Conservation (phyloP, 2,888 invertebrate genomes). For the Brachycybe producta region DNA sequence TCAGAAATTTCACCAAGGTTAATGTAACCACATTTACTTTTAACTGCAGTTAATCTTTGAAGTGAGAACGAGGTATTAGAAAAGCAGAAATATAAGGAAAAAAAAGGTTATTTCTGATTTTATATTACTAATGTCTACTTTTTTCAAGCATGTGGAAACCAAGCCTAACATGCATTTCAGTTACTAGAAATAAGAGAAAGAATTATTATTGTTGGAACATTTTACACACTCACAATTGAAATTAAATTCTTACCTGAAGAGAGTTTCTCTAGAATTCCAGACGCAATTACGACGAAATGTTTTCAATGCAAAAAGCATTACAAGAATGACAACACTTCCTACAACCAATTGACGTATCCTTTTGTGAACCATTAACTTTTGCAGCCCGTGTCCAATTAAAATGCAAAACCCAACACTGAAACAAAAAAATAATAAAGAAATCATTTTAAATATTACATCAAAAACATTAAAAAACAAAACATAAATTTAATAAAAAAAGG, state of each 20-base stretch:
- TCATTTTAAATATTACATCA: not conserved
- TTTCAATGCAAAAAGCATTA: constrained; percentile 50
- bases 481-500: constrained; percentile 4
- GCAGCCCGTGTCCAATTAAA: constrained; percentile 57
- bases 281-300: constrained; percentile 57
- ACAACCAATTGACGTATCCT: constrained; percentile 7
- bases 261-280: constrained; percentile 62
- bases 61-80: no score
- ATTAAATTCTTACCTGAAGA: constrained; percentile 51
- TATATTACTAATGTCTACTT: no score
- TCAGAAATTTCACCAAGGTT: no score
- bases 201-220: no score
- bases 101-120: no score
- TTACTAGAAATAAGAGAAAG: no score
- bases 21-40: no score
- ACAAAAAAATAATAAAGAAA: constrained; percentile 16
- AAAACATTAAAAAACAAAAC: not conserved
- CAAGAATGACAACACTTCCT: constrained; percentile 33
- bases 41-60: no score
- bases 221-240: no score
- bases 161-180: no score
- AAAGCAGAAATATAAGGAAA: no score
- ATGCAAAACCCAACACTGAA: constrained; percentile 65
- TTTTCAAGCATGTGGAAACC: no score
- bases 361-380: not conserved